Base-by-base conservation (phyloP, 2,888 invertebrate genomes). In the Kryphioiulus occultus region DNA sequence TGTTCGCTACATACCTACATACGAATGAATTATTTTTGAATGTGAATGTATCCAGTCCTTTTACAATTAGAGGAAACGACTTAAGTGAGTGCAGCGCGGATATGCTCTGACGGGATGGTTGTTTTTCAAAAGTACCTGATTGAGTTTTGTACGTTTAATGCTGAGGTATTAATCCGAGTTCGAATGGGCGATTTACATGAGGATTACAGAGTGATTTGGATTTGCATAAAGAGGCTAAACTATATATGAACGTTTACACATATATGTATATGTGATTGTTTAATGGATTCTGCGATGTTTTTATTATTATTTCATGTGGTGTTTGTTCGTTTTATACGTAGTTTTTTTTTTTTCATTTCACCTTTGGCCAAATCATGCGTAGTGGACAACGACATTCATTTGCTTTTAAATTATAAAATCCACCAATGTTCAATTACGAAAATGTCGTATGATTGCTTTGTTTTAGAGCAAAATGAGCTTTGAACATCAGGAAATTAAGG, bases 221-320 rank as follows among this genome's bases (percentile, higher is more conserved):
- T 84, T 84, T 84, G 84, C 84, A n/a, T 84, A 84, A 84, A 84
- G 84, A 84, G 84, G 84, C 84, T 84, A 84, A 84, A 84, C 19
- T 19, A 35, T 84, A 84, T 84, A 35, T 84, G 84, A 84, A 39
- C 22, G 84, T 84, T 84, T 84, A 84, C 42, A 32, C 84, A 35
- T 39, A 84, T 84, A 84, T 84, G 84, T 84, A 84, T 84, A 84
- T 84, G 84, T 84, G 84, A 84, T 32, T 84, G 84, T 84, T 84
- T 68, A 68, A 68, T 68, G 68, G 68, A 68, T 59, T 22, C 59
- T 59, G n/a, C 59, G 59, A 59, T 59, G n/a, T 68, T 68, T 68
- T 68, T 68, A 68, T 68, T 68, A 68, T 68, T 68, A 68, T 68
- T 68, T 68, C 22, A 26, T 26, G 68, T 68, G 68, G 68, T 68